phyloP scores from a whole-genome alignment of 2,797 vertebrate species.

The Thaleichthys pacificus region DNA sequence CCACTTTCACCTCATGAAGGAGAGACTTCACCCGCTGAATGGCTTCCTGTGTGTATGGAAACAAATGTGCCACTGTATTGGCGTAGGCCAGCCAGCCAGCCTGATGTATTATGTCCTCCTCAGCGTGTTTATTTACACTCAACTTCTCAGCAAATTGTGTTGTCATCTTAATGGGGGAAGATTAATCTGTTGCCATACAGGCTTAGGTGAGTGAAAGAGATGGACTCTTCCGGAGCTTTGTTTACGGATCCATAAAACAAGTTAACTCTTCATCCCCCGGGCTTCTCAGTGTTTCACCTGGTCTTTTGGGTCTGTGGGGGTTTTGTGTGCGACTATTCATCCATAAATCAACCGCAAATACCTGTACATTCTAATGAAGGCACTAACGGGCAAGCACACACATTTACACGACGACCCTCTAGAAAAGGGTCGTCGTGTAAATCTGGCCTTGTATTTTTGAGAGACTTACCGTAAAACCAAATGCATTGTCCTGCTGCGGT shows the following conservation, averaged over 20 bases:
- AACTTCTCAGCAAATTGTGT: constrained; percentile 82
- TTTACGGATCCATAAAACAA: constrained; percentile 56
- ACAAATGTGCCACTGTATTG: constrained; percentile 81
- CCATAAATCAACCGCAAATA: not conserved
- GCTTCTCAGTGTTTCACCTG: constrained; percentile 11
- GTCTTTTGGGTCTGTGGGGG: not conserved
- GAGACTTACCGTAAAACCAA: not conserved
- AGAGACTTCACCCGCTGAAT: constrained; percentile 64
- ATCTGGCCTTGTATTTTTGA: not conserved
- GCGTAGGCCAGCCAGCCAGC: constrained; percentile 75
- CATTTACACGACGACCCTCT: no score
- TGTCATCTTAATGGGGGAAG: constrained; percentile 80
- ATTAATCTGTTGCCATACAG: constrained; percentile 79
- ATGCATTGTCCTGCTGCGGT: not conserved
- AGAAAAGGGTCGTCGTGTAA: not conserved
- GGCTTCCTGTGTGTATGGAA: constrained; percentile 73
- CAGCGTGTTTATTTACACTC: constrained; percentile 84
- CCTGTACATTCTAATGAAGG: not conserved
- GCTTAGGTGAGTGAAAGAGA: constrained; percentile 75
- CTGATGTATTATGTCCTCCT: constrained; percentile 83
- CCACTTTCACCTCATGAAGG: constrained; percentile 72
- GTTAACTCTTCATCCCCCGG: constrained; percentile 56
- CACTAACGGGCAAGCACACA: not conserved
- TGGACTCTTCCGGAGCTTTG: constrained; percentile 73
- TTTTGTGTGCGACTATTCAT: not conserved